A percentile compares a stretch with the other conserved stretches of the same genome.
phyloP scores from a whole-genome alignment of 2,888 invertebrate species.

The Lucinisca nassula region DNA sequence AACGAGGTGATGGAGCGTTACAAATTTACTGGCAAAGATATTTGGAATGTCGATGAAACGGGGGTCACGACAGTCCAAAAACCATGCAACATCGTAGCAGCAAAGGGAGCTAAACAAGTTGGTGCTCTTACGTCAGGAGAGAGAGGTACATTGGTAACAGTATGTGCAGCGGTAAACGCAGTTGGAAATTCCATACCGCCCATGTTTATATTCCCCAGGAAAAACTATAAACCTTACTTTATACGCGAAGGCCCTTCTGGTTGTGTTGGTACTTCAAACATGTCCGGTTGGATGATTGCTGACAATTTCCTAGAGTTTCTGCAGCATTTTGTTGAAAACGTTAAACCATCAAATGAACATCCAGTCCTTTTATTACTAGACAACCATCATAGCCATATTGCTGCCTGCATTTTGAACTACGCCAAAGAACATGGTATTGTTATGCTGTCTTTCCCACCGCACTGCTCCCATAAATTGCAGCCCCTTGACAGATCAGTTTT shows the following conservation, averaged over 20 bases:
- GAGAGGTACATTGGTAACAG: constrained; percentile 56
- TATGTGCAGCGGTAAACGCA: constrained; percentile 43
- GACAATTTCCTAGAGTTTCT: constrained; percentile 75
- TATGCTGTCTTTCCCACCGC: constrained; percentile 84
- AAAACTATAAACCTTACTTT: constrained; percentile 44
- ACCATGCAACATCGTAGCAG: constrained; percentile 45
- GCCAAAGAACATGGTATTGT: constrained; percentile 85
- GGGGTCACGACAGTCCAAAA: constrained; percentile 66
- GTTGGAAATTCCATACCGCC: constrained; percentile 60
- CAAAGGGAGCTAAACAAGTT: constrained; percentile 61
- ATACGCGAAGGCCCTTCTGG: constrained; percentile 32
- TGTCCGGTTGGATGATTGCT: constrained; percentile 81
- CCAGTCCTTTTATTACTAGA: constrained; percentile 81
- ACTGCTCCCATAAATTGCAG: constrained; percentile 85
- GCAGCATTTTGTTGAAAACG: constrained; percentile 81
- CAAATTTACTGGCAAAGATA: constrained; percentile 26
- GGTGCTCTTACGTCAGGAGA: constrained; percentile 64
- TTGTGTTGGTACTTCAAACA: constrained; percentile 36
- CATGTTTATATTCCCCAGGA: constrained; percentile 53
- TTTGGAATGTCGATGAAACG: constrained; percentile 68
- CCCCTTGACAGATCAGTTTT: constrained; percentile 87
- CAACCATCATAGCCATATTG: constrained; percentile 80
- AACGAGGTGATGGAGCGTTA: constrained; percentile 49
- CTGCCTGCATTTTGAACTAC: constrained; percentile 72
- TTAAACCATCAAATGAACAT: constrained; percentile 73